phyloP scores from a whole-genome alignment of 1,140 invertebrate genomes.

The Aleiodes sp. region DNA sequence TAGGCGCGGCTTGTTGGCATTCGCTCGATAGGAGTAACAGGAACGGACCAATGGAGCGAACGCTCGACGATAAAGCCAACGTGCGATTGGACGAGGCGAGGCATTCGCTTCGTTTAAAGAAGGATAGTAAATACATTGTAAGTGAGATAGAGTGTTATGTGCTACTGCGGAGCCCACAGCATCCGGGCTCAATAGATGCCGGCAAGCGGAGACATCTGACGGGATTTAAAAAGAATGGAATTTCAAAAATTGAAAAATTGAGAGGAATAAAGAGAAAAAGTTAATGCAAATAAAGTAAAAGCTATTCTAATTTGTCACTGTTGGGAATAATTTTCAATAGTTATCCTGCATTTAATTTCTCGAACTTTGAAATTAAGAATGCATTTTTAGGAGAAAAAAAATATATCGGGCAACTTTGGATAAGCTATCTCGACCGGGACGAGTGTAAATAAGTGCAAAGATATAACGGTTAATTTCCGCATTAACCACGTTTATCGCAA shows the following conservation, averaged over 20 bases:
- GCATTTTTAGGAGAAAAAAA: constrained; percentile 26
- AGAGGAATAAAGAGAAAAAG: too few species aligned
- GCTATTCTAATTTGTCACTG: too few species aligned
- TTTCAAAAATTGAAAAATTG: constrained; percentile 16
- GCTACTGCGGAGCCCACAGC: constrained; percentile 19
- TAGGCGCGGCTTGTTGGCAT: constrained; percentile 61
- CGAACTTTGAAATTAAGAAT: background rate
- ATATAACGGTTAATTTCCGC: constrained; percentile 67
- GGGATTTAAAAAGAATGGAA: constrained; percentile 28
- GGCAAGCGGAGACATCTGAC: constrained; percentile 59
- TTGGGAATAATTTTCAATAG: too few species aligned
- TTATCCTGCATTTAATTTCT: too few species aligned
- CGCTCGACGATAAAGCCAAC: constrained; percentile 52
- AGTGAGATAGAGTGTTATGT: constrained; percentile 38
- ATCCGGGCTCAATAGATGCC: constrained; percentile 41
- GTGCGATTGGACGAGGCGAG: constrained; percentile 49
- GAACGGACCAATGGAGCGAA: constrained; percentile 51
- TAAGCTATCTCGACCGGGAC: constrained; percentile 41
- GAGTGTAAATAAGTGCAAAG: constrained; percentile 63
- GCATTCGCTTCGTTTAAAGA: constrained; percentile 37
- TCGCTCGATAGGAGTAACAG: constrained; percentile 61
- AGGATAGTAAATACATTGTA: constrained; percentile 41
- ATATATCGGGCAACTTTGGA: constrained; percentile 23
- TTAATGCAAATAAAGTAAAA: too few species aligned
- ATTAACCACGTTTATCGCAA: constrained; percentile 60